Conservation (phyloP, 1,140 invertebrate genomes). For the Drosophila kanapiae region DNA sequence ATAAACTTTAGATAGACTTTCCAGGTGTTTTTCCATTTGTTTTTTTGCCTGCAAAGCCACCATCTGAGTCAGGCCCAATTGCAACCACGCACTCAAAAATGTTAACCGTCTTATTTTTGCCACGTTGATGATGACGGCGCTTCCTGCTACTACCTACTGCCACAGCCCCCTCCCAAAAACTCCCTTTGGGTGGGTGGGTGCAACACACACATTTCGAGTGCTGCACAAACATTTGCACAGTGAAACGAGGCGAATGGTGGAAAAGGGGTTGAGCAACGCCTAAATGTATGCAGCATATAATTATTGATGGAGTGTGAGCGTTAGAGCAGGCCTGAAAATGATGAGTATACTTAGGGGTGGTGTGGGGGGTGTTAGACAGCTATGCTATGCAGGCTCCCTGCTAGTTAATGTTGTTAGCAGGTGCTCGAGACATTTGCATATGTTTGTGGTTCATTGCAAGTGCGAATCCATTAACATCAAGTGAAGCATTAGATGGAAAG, state of each 20-base stretch:
- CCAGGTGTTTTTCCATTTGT: background rate
- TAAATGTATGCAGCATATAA: conserved; percentile 81
- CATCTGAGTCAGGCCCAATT: conserved; percentile 46
- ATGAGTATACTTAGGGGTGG: conserved; percentile 46
- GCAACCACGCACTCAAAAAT: conserved; percentile 71
- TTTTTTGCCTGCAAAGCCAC: conserved; percentile 10
- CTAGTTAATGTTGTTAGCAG: conserved; percentile 82
- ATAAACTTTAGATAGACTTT: background rate
- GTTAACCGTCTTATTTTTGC: conserved; percentile 75
- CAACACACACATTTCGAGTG: conserved; percentile 65
- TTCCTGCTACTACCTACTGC: background rate
- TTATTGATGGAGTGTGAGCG: conserved; percentile 74
- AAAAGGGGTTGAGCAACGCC: conserved; percentile 29
- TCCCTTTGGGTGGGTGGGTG: conserved; percentile 27
- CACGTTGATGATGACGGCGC: conserved; percentile 40
- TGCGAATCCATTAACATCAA: conserved; percentile 81
- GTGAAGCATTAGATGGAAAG: conserved; percentile 48
- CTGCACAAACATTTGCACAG: conserved; percentile 77
- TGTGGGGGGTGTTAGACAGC: background rate
- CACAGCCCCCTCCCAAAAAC: conserved; percentile 1
- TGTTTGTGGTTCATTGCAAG: conserved; percentile 81
- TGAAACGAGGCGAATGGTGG: conserved; percentile 63
- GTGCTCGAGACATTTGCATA: conserved; percentile 81
- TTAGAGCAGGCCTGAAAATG: conserved; percentile 55
- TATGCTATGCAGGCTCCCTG: conserved; percentile 35